Conservation (phyloP, 2,797 vertebrate genomes). For the Anas flavirostris region DNA sequence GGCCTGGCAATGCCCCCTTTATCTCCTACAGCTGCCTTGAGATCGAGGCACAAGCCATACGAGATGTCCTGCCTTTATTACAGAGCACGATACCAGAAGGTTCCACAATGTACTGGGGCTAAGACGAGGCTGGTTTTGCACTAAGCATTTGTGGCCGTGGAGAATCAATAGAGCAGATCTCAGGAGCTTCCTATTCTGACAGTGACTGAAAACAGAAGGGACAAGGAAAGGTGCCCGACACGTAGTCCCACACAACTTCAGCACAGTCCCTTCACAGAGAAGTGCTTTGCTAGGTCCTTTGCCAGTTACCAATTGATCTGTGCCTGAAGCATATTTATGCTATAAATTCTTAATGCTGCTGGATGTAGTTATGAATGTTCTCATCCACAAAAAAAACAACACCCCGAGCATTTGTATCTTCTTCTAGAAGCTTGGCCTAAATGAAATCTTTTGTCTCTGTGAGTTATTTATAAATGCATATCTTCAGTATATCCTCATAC, state of each 20-base stretch:
- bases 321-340: background rate
- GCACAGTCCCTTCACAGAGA: background rate
- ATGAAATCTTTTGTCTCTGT: background rate
- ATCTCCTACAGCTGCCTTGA: background rate
- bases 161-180: background rate
- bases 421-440: background rate
- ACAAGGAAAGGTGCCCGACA: background rate
- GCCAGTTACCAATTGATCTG: slow-evolving; percentile 30
- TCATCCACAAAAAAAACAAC: background rate
- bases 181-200: background rate
- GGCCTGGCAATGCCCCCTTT: background rate
- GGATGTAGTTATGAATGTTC: background rate
- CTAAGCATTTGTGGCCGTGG: background rate
- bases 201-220: background rate
- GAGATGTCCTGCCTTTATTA: background rate
- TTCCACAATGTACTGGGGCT: background rate
- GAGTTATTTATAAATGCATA: background rate
- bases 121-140: background rate
- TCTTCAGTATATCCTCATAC: background rate
- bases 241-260: background rate
- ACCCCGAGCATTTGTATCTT: background rate
- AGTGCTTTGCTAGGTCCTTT: slow-evolving; percentile 5
- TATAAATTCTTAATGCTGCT: slow-evolving; percentile 50
- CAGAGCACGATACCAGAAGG: background rate
- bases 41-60: background rate